These are phyloP conservation scores for Drosophila lini DNA, from an alignment of 1,140 invertebrate species.

Conservation along the genomic window DNA sequence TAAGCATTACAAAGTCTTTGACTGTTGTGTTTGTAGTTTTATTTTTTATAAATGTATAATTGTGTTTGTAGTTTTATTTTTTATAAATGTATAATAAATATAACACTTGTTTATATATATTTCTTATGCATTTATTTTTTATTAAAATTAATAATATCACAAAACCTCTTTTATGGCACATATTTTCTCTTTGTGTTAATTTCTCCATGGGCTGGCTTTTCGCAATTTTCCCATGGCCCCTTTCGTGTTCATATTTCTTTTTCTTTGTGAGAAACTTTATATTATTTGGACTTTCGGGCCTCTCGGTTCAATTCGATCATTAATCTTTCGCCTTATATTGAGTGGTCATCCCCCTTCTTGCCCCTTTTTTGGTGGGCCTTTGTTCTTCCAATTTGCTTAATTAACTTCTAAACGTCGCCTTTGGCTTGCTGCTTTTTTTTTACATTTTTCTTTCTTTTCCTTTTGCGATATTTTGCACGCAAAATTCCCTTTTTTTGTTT, in stretches of 20 bases:
- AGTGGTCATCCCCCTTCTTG: constrained; percentile 30
- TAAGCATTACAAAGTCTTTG: neutral
- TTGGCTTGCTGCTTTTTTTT: constrained; percentile 58
- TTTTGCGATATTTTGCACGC: constrained; percentile 27
- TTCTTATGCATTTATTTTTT: neutral
- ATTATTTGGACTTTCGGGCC: constrained; percentile 15
- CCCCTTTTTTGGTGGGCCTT: constrained; percentile 35
- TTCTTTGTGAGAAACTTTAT: constrained; percentile 10
- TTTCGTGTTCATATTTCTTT: constrained; percentile 2
- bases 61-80: neutral
- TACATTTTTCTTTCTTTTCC: constrained; percentile 5
- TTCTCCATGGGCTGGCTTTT: neutral
- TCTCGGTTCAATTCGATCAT: constrained; percentile 55
- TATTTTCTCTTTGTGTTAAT: neutral
- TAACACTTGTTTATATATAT: neutral
- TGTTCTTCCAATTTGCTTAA: constrained; percentile 75
- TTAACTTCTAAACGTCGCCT: constrained; percentile 80
- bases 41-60: neutral
- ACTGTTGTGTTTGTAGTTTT: neutral
- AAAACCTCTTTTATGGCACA: neutral
- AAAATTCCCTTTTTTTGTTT: constrained; percentile 57
- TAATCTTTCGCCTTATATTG: constrained; percentile 63
- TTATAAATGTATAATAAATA: neutral
- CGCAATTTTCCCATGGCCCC: constrained; percentile 37
- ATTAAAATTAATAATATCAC: neutral